Conservation (phyloP, 2,113 vertebrate species). For the Chionomys nivalis region DNA sequence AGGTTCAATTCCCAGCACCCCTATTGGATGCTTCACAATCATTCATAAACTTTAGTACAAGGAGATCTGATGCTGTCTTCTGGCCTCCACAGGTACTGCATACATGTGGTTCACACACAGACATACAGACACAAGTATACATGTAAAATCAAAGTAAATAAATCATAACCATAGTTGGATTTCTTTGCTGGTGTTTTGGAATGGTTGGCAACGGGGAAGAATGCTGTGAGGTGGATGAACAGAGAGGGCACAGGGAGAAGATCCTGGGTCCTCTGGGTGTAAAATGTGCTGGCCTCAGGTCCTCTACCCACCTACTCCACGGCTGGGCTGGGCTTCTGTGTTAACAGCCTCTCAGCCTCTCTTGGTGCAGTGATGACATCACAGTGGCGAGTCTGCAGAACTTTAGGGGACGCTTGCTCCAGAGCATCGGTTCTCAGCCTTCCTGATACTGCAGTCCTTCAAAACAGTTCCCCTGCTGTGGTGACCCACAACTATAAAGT, state of each 20-base stretch:
- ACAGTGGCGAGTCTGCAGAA: background rate
- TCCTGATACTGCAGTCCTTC: too few relatives aligned
- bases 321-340: background rate
- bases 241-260: accelerated
- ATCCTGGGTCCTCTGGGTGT: accelerated
- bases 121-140: background rate
- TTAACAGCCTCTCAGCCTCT: background rate
- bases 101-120: background rate
- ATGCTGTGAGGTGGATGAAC: accelerated
- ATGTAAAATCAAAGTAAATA: too few relatives aligned
- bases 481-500: too few relatives aligned
- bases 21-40: background rate
- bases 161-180: background rate
- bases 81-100: background rate
- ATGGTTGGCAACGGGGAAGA: background rate
- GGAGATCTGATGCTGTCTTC: background rate
- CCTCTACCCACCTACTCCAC: background rate
- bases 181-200: accelerated
- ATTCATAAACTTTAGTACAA: background rate
- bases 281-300: accelerated
- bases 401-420: accelerated
- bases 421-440: too few relatives aligned
- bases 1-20: background rate
- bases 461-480: too few relatives aligned
- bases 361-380: background rate